Base-by-base conservation (phyloP, 2,113 vertebrate species). In the Callionymus lyra region DNA sequence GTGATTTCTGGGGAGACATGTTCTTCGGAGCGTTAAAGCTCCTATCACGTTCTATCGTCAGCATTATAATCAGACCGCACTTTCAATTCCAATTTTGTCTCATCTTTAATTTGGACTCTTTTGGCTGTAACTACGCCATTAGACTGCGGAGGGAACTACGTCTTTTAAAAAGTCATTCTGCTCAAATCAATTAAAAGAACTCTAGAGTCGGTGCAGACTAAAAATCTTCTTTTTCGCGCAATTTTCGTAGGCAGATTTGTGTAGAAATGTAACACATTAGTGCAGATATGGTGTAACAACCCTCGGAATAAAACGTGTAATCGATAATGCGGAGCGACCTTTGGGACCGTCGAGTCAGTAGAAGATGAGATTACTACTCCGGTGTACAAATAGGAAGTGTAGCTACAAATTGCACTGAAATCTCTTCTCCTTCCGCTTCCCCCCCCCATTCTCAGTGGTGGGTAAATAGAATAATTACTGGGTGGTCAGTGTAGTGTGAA, bases 391-490 rank as follows among this genome's bases (percentile, higher is more conserved):
- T 8, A 27, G 21, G 21, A 11, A 53, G 14, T 48, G 32, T 46
- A 50, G 47, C 47, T 37, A 47, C 44, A 56, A 6, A 41, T 14
- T 21, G 47, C 6, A 34, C 35, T 39, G 18, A 47, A 33, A 14
- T 38, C 18, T 17, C 38, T 44, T 21, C 39, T 34, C 17, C 15
- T 15, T 8, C 16, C 36, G 15, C 16, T 13, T 10, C 13, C 12
- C 13, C 32, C 46, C n/a, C 36, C 50, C 40, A 21, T 44, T 44
- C 31, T 36, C 46, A 59, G 44, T 50, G 12, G 32, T 34, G 41
- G 54, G 67, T 72, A 77, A 77, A 79, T 63, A 72, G 67, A 80
- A 74, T 79, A 80, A 80, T 82, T 74, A 80, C 65, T 52, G 59
- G 50, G 48, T 68, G 72, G 72, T 69, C 80, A 76, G 65, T 75